Conservation (phyloP, 2,888 invertebrate genomes). For the Paralinhomoeus sp. region DNA sequence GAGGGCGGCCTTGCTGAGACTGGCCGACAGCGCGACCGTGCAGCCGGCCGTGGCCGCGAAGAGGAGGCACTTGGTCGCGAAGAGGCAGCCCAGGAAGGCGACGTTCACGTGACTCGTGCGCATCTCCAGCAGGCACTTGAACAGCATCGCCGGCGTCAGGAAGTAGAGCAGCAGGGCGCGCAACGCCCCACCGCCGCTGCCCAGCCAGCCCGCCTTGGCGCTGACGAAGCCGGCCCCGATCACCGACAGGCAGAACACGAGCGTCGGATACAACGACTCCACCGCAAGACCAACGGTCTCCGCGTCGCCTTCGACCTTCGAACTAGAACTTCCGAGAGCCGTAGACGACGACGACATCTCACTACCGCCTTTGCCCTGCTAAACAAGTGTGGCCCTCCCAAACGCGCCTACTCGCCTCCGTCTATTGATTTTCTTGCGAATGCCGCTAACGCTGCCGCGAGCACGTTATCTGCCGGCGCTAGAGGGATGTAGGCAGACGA, state of each 20-base stretch:
- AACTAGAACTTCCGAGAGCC: too few species aligned
- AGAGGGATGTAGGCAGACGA: too few species aligned
- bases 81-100: constrained; percentile 61
- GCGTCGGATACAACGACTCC: background rate
- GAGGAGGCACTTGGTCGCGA: constrained; percentile 59
- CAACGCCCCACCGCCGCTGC: constrained; percentile 37
- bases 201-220: constrained; percentile 19
- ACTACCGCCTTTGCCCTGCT: too few species aligned
- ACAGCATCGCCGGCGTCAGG: constrained; percentile 70
- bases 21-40: constrained; percentile 44
- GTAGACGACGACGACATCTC: too few species aligned
- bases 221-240: constrained; percentile 26
- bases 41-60: constrained; percentile 55
- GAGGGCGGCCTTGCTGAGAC: constrained; percentile 61
- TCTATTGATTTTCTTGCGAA: too few species aligned
- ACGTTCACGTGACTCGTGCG: constrained; percentile 62
- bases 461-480: too few species aligned
- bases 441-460: too few species aligned
- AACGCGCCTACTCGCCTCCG: too few species aligned
- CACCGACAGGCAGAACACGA: constrained; percentile 24
- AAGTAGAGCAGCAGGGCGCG: constrained; percentile 79
- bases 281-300: too few species aligned
- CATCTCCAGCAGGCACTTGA: constrained; percentile 59
- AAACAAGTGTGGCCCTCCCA: too few species aligned
- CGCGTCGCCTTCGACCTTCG: too few species aligned